Evolutionary conservation across 2,797 vertebrate genomes (phyloP).

Genomic region (Rhinatrema bivittatum): DNA sequence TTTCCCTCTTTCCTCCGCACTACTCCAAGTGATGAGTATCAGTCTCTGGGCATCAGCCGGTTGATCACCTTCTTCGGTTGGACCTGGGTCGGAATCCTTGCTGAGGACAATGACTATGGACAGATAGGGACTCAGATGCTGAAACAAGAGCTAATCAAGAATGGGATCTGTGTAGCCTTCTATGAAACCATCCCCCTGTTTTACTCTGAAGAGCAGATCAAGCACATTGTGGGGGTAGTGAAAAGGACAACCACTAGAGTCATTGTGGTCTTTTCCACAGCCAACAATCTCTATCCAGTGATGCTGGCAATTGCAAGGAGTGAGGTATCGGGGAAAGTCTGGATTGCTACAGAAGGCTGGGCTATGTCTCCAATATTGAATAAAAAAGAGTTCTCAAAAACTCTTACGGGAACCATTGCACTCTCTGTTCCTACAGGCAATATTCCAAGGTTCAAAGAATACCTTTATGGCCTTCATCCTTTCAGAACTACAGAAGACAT

Average conservation of each 20-base stretch:
- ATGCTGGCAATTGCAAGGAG: background rate
- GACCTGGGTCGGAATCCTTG: slow-evolving; percentile 2
- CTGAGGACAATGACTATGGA: slow-evolving; percentile 2
- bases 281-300: background rate
- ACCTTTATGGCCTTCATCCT: background rate
- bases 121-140: background rate
- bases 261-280: background rate
- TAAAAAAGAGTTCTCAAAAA: background rate
- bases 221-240: background rate
- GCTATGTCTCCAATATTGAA: background rate
- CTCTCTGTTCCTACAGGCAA: background rate
- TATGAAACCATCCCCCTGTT: background rate
- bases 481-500: background rate
- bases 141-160: background rate
- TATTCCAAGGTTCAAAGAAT: background rate
- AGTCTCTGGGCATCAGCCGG: background rate
- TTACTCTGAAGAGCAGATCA: background rate
- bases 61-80: slow-evolving; percentile 1
- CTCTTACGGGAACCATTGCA: slow-evolving; percentile 1
- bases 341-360: slow-evolving; percentile 4
- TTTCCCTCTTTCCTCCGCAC: too few relatives aligned
- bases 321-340: background rate
- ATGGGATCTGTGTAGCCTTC: slow-evolving; percentile 7
- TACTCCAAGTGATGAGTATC: background rate
- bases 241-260: slow-evolving; percentile 1